Base-by-base conservation (phyloP, 2,888 invertebrate genomes). In the Falcaria lacertinaria region DNA sequence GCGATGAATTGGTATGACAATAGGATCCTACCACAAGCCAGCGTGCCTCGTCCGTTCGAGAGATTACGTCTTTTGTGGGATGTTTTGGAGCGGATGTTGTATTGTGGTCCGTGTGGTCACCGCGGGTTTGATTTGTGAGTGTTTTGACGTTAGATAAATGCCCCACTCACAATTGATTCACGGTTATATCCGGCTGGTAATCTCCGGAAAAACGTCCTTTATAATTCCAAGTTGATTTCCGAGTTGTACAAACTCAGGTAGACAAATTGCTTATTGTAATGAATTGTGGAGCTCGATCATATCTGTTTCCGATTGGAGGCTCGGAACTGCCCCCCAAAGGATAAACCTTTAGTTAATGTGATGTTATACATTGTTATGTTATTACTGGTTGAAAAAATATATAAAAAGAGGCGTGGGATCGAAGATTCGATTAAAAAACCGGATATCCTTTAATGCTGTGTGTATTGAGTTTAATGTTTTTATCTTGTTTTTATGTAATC, bases 371-470 rank as follows among this genome's bases (percentile, higher is more conserved):
- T 67, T 71, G 62, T 74, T 66, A 57, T 62, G 62, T 59, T 68
- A 60, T 60, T 60, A 53, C 52, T 48, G 45, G 52, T 52, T 48
- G 52, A 54, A 54, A 42, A 41, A 37, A 37, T 11, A 13, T 28
- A 37, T 37, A 22, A 22, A 37, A 49, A 42, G 75, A 67, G 80
- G 82, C 82, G 86, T 85, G 83, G 77, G 84, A 83, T 58, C 65
- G 52, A 44, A 54, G 47, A 47, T 66, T 71, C 66, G 57, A 55
- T 56, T 57, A 70, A 71, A 71, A 71, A 66, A 73, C 80, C 83
- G 86, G 86, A 87, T 82, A 81, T 86, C 85, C 85, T 71, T 49
- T 60, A 63, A 60, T 55, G 43, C 45, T 53, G 71, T 75, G 70
- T 73, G 72, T 74, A 71, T 74, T 71, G 70, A 65, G 68, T 54